Evolutionary conservation across 2,797 vertebrate genomes (phyloP).

Genomic region (Argyrosomus regius): DNA sequence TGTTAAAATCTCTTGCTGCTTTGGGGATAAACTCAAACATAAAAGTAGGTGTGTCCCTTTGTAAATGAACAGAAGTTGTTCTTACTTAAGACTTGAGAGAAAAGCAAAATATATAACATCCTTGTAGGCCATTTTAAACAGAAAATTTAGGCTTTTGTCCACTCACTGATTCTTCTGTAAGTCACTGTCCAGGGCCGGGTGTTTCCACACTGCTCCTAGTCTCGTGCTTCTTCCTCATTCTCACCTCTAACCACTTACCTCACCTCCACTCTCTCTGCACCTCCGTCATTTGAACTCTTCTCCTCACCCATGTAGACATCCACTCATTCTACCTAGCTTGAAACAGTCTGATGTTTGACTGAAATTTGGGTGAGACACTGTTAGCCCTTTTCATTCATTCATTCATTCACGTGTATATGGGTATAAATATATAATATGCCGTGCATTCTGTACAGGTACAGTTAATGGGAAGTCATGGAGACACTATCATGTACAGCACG

Average conservation of each 20-base stretch:
- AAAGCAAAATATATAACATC: background rate
- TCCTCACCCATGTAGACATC: background rate
- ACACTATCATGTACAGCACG: slow-evolving; percentile 62
- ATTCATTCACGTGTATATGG: slow-evolving; percentile 68
- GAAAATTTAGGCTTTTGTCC: slow-evolving; percentile 14
- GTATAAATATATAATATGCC: slow-evolving; percentile 54
- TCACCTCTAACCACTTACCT: slow-evolving; percentile 1
- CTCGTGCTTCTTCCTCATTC: slow-evolving; percentile 1
- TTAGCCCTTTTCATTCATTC: slow-evolving; percentile 1
- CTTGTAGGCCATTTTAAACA: slow-evolving; percentile 22
- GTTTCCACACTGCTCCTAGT: background rate
- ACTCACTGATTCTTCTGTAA: slow-evolving; percentile 20
- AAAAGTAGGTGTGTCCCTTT: background rate
- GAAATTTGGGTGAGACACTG: background rate
- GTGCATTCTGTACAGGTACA: slow-evolving; percentile 70
- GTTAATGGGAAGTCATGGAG: slow-evolving; percentile 45
- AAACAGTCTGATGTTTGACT: slow-evolving; percentile 30
- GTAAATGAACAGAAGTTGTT: slow-evolving; percentile 1
- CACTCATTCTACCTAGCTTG: slow-evolving; percentile 9
- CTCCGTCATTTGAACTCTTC: slow-evolving; percentile 17
- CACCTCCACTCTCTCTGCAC: background rate
- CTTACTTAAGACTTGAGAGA: background rate
- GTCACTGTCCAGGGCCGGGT: slow-evolving; percentile 18
- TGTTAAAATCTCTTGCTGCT: slow-evolving; percentile 8
- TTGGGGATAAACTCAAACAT: background rate